A percentile compares a stretch with the other conserved stretches of the same genome.
Evolutionary conservation across 64 coral and sea anemone genomes (phyloP).

Genomic region (Porites lutea): DNA sequence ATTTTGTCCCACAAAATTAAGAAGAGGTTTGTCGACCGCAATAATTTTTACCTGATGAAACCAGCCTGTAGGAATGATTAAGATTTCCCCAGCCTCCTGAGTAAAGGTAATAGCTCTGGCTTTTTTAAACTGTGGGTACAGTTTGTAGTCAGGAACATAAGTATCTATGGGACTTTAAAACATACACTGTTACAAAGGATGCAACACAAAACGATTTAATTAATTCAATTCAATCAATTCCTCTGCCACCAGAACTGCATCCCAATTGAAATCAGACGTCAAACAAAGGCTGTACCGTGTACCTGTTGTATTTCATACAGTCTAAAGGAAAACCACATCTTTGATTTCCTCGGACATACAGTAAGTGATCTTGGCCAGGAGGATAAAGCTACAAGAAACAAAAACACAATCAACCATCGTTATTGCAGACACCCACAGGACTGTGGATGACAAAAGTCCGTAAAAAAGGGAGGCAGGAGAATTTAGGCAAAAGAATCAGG

Average conservation of each 20-base stretch:
- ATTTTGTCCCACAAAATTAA: not conserved
- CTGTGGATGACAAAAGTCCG: too few relatives aligned
- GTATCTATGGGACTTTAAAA: slow-evolving; percentile 84
- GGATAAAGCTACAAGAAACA: slow-evolving; percentile 78
- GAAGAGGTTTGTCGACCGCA: not conserved
- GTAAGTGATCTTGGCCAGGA: slow-evolving; percentile 89
- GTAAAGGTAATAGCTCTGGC: slow-evolving; percentile 86
- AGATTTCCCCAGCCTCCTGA: slow-evolving; percentile 88
- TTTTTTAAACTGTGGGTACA: slow-evolving; percentile 80
- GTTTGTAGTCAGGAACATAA: slow-evolving; percentile 79
- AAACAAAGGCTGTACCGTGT: not conserved
- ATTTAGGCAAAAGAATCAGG: too few relatives aligned
- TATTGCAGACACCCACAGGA: not conserved
- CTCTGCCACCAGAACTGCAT: too few relatives aligned
- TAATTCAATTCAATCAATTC: too few relatives aligned
- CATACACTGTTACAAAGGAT: not conserved
- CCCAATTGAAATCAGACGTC: too few relatives aligned
- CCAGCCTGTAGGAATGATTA: slow-evolving; percentile 96
- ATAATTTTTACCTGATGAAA: slow-evolving; percentile 82
- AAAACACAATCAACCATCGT: not conserved
- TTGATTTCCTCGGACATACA: slow-evolving; percentile 77
- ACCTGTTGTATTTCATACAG: slow-evolving; percentile 98
- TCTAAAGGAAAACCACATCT: slow-evolving; percentile 88
- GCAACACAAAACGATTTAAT: too few relatives aligned
- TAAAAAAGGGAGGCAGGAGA: too few relatives aligned